Evolutionary conservation across 2,888 invertebrate genomes (phyloP).

Genomic region (Salpingus planirostris): DNA sequence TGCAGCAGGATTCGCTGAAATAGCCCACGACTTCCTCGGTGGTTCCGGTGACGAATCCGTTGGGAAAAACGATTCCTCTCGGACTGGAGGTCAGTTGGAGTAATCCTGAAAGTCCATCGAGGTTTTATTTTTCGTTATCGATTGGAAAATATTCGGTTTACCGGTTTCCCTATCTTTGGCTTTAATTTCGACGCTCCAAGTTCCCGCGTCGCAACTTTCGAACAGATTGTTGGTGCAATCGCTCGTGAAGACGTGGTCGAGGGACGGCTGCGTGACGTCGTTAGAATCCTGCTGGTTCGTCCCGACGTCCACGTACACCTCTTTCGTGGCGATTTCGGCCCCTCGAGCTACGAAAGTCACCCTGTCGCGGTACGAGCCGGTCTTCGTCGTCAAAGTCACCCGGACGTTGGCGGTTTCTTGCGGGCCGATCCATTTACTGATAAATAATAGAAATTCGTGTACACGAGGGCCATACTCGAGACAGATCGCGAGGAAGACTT

Average conservation of each 20-base stretch:
- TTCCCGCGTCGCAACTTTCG: conserved; percentile 52
- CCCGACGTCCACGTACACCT: conserved; percentile 40
- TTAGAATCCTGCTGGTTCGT: conserved; percentile 9
- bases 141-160: conserved; percentile 31
- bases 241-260: conserved; percentile 40
- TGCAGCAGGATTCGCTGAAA: conserved; percentile 66
- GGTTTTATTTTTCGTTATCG: no score
- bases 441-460: conserved; percentile 1
- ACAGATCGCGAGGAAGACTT: no score
- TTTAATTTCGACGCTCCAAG: conserved; percentile 62
- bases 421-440: conserved; percentile 31
- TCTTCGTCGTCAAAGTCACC: conserved; percentile 36
- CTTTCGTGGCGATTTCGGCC: conserved; percentile 36
- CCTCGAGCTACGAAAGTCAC: conserved; percentile 54
- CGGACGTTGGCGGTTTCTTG: conserved; percentile 49
- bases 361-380: conserved; percentile 45
- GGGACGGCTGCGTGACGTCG: conserved; percentile 27
- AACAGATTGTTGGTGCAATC: conserved; percentile 34
- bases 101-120: conserved; percentile 45
- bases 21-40: conserved; percentile 55
- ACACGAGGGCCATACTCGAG: no score
- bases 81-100: conserved; percentile 52
- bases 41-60: conserved; percentile 59
- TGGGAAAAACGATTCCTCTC: conserved; percentile 52
- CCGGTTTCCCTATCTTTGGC: conserved; percentile 60